A percentile compares a stretch with the other conserved stretches of the same genome.
These are phyloP conservation scores for Amphibalanus amphitrite DNA, from an alignment of 1,140 invertebrate genomes.

Conservation along the genomic window DNA sequence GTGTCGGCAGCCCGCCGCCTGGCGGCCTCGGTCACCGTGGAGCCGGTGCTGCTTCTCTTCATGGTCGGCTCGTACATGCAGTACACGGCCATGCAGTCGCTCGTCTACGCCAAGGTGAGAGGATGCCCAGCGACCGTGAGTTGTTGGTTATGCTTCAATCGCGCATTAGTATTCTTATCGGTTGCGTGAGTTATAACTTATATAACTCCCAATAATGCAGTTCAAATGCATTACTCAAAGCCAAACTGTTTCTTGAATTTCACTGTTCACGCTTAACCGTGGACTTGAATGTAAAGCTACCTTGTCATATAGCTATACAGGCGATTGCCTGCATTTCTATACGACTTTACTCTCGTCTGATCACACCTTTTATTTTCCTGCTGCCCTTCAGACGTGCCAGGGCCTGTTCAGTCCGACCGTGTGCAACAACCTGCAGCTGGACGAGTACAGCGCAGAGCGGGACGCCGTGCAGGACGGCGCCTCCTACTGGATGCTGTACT, in stretches of 20 bases:
- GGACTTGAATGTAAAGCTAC: too few relatives aligned
- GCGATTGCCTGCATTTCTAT: too few relatives aligned
- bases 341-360: neutral
- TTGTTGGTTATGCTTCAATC: too few relatives aligned
- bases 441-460: constrained; percentile 19
- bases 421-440: constrained; percentile 21
- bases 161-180: neutral
- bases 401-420: constrained; percentile 11
- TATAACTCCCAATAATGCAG: too few relatives aligned
- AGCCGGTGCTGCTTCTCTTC: constrained; percentile 33
- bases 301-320: too few relatives aligned
- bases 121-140: neutral
- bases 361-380: neutral
- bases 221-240: too few relatives aligned
- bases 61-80: constrained; percentile 31
- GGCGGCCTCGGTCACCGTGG: constrained; percentile 24
- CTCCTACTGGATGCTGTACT: constrained; percentile 27
- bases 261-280: too few relatives aligned
- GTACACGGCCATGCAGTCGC: constrained; percentile 29
- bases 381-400: neutral
- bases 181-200: neutral
- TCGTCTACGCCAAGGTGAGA: constrained; percentile 29
- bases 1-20: neutral
- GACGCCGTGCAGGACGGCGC: constrained; percentile 25
- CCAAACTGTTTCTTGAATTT: too few relatives aligned